A percentile compares a stretch with the other conserved stretches of the same genome.
Evolutionary conservation across 2,888 invertebrate species (phyloP).

Genomic region (Polydesmus complanatus): DNA sequence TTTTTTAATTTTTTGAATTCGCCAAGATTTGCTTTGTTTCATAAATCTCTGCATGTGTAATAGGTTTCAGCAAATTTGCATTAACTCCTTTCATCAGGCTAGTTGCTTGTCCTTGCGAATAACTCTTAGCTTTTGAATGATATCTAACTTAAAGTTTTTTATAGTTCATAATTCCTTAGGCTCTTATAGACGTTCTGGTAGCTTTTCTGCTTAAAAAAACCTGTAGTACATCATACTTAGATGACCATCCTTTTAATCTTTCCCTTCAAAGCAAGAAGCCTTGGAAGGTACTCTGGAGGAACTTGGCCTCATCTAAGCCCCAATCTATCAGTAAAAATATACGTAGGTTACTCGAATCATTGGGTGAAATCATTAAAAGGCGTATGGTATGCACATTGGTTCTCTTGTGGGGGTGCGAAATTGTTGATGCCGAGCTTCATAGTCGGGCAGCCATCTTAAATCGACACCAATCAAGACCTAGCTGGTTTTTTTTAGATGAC

Average conservation of each 20-base stretch:
- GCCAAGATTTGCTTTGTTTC: neutral
- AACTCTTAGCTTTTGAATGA: neutral
- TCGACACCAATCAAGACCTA: neutral
- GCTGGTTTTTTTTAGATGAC: no score
- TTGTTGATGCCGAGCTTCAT: neutral
- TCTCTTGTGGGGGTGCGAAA: neutral
- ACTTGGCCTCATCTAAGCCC: constrained; percentile 68
- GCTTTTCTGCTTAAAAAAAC: neutral
- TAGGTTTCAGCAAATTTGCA: neutral
- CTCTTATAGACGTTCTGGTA: neutral
- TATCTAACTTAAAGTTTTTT: constrained; percentile 3
- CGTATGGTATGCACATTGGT: neutral
- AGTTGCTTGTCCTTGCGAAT: neutral
- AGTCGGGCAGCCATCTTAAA: neutral
- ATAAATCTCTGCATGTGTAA: neutral
- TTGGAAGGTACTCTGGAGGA: constrained; percentile 86
- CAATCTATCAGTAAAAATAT: neutral
- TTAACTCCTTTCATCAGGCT: neutral
- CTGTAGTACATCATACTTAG: constrained; percentile 10
- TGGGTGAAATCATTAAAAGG: neutral
- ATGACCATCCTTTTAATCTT: constrained; percentile 16
- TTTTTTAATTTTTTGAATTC: neutral
- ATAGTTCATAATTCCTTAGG: constrained; percentile 3
- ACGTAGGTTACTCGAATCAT: neutral
- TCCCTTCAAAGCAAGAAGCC: constrained; percentile 63